A percentile compares a stretch with the other conserved stretches of the same genome.
These are phyloP conservation scores for Platalea minor DNA, from an alignment of 2,797 vertebrate species.

Conservation along the genomic window DNA sequence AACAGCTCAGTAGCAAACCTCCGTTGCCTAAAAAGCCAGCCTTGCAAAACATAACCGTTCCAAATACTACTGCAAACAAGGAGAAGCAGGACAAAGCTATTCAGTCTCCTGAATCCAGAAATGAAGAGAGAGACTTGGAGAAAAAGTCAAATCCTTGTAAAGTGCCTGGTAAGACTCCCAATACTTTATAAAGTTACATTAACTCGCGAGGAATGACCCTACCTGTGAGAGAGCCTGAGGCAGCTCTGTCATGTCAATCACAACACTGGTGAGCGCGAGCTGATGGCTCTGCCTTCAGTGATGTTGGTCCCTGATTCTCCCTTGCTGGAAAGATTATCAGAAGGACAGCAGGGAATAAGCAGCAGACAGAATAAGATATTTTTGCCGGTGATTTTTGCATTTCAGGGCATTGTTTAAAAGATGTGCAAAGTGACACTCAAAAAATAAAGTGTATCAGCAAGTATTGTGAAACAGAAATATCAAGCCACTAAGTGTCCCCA, in stretches of 20 bases:
- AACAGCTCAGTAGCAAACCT: conserved; percentile 73
- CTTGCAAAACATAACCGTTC: conserved; percentile 56
- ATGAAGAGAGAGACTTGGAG: conserved; percentile 57
- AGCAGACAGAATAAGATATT: neutral
- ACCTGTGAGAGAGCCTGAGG: neutral
- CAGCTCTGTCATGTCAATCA: neutral
- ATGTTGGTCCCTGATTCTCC: neutral
- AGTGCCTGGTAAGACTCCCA: conserved; percentile 71
- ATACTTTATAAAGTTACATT: neutral
- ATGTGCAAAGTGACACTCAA: neutral
- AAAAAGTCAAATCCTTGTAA: conserved; percentile 54
- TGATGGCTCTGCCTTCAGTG: neutral
- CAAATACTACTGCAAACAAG: conserved; percentile 4
- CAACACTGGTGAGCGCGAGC: neutral
- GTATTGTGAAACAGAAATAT: neutral
- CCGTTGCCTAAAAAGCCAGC: conserved; percentile 75
- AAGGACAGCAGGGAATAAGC: neutral
- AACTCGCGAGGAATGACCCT: neutral
- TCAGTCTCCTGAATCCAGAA: conserved; percentile 43
- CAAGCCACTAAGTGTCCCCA: neutral
- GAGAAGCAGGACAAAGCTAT: conserved; percentile 64
- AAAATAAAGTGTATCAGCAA: neutral
- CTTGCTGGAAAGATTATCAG: neutral
- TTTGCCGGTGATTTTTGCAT: neutral
- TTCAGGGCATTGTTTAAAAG: neutral